Percentiles rank a stretch among this genome's conserved stretches.
phyloP scores from a whole-genome alignment of 2,113 vertebrate genomes.

The Argyrosomus japonicus region DNA sequence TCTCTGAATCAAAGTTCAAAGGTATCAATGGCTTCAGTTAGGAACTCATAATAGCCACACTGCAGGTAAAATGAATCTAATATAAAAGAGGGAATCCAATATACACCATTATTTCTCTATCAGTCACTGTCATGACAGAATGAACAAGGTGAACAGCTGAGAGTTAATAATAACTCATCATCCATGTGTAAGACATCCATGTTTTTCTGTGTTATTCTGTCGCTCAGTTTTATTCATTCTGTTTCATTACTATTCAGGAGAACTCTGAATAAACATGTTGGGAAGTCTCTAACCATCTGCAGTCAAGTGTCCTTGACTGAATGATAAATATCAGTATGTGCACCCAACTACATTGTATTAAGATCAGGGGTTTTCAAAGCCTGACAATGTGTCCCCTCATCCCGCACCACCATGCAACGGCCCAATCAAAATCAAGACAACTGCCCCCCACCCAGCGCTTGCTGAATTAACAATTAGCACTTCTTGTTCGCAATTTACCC shows the following conservation, averaged over 20 bases:
- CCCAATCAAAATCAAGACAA: background rate
- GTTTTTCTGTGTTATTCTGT: conserved; percentile 11
- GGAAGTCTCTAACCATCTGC: conserved; percentile 11
- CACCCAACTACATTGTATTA: background rate
- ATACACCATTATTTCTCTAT: conserved; percentile 2
- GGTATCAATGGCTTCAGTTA: conserved; percentile 21
- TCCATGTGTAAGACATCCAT: conserved; percentile 2
- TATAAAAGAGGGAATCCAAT: background rate
- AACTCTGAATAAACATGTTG: conserved; percentile 7
- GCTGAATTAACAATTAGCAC: background rate
- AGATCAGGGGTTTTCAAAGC: background rate
- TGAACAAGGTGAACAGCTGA: conserved; percentile 14
- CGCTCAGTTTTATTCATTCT: background rate
- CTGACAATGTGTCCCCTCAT: background rate
- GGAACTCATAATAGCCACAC: conserved; percentile 4
- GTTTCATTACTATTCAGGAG: conserved; percentile 20
- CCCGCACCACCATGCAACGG: no score
- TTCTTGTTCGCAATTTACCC: background rate
- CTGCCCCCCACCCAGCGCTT: no score
- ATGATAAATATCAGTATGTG: conserved; percentile 4
- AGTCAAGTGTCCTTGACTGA: conserved; percentile 1
- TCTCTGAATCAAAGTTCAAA: conserved; percentile 39
- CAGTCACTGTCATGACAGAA: background rate
- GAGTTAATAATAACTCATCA: background rate
- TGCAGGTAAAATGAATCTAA: conserved; percentile 5